phyloP scores from a whole-genome alignment of 1,140 invertebrate species.

The Leucophenga varia region DNA sequence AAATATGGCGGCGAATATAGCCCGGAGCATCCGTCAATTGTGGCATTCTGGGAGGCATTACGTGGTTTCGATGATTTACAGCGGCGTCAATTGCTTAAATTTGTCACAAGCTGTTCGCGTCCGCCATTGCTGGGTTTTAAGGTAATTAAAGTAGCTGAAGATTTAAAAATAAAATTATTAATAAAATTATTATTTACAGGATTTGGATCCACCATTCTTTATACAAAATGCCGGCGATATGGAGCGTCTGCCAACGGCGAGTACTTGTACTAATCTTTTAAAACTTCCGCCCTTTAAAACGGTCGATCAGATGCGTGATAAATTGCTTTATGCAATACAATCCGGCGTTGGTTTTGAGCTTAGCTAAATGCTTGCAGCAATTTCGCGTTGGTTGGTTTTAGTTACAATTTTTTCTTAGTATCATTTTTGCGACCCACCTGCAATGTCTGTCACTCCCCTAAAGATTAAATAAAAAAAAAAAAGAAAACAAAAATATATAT shows the following conservation, averaged over 20 bases:
- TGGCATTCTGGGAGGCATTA: constrained; percentile 84
- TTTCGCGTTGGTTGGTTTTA: too few species aligned
- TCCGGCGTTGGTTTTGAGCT: constrained; percentile 95
- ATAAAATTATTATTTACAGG: constrained; percentile 60
- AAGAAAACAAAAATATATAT: not conserved
- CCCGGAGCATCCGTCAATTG: constrained; percentile 74
- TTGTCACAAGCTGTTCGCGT: constrained; percentile 95
- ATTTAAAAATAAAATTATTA: not conserved
- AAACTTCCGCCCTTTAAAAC: constrained; percentile 90
- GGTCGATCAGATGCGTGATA: constrained; percentile 75
- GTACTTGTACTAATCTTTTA: constrained; percentile 96
- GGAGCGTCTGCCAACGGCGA: constrained; percentile 89
- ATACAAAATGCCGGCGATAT: constrained; percentile 87
- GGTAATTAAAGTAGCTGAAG: constrained; percentile 58
- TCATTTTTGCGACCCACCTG: too few species aligned
- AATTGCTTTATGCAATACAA: constrained; percentile 91
- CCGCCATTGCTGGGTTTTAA: constrained; percentile 98
- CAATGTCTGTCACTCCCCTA: too few species aligned
- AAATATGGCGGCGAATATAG: constrained; percentile 84
- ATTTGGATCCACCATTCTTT: constrained; percentile 91
- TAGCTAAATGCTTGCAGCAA: constrained; percentile 70
- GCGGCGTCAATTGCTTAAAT: constrained; percentile 86
- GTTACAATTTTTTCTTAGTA: too few species aligned
- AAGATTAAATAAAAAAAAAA: not conserved
- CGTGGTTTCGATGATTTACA: constrained; percentile 81